Conservation (phyloP, 1,140 invertebrate species). For the Philotrypesis tridentata region DNA sequence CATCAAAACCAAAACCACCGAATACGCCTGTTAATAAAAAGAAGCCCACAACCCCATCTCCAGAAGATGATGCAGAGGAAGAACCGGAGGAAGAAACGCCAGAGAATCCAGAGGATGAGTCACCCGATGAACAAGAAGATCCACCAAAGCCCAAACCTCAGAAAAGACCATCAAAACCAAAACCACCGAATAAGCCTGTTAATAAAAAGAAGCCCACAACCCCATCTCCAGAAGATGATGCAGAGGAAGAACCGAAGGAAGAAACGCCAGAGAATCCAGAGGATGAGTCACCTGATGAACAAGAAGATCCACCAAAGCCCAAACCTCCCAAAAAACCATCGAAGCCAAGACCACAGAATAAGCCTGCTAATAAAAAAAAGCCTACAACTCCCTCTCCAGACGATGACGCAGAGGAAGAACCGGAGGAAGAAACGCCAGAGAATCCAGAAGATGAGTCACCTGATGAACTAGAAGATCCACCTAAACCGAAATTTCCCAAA, state of each 20-base stretch:
- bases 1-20: no score
- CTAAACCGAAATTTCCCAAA: constrained; percentile 10
- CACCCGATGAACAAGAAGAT: constrained; percentile 1
- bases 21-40: no score
- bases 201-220: neutral
- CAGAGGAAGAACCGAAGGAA: constrained; percentile 17
- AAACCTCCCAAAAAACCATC: neutral
- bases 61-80: constrained; percentile 24
- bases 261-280: no score
- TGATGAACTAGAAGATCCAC: constrained; percentile 3
- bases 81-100: neutral
- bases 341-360: neutral
- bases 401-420: constrained; percentile 10
- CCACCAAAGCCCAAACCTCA: neutral
- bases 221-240: neutral
- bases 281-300: neutral
- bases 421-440: no score
- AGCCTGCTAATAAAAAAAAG: neutral
- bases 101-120: constrained; percentile 7
- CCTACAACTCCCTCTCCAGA: neutral
- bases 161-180: neutral
- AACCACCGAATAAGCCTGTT: neutral
- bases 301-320: neutral
- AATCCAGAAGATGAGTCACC: neutral
- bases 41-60: neutral